Evolutionary conservation across 2,113 vertebrate species (phyloP).

Genomic region (Orthonyx spaldingii): DNA sequence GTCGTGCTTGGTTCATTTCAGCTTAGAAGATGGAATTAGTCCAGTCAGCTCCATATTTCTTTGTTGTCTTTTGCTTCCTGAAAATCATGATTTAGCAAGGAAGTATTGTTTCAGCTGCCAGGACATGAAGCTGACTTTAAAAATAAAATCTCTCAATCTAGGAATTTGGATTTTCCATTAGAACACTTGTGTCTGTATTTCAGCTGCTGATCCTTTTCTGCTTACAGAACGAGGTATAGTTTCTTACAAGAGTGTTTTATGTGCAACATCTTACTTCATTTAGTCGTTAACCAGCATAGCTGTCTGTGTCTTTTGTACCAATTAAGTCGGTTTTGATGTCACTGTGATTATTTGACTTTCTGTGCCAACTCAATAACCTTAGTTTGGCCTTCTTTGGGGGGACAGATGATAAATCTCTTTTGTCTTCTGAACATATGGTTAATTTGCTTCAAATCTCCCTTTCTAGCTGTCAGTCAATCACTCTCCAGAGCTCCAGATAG

Average conservation of each 20-base stretch:
- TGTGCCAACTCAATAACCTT: slow-evolving; percentile 9
- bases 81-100: background rate
- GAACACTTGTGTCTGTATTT: background rate
- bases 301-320: background rate
- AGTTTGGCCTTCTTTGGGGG: background rate
- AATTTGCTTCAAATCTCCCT: background rate
- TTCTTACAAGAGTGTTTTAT: background rate
- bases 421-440: background rate
- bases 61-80: background rate
- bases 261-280: background rate
- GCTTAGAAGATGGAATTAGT: background rate
- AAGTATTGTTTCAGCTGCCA: background rate
- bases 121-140: background rate
- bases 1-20: background rate
- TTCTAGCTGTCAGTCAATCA: background rate
- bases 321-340: background rate
- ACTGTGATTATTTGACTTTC: slow-evolving; percentile 12
- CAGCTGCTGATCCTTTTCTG: background rate
- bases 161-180: background rate
- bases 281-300: background rate
- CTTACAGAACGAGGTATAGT: background rate
- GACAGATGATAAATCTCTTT: slow-evolving; percentile 12
- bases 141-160: background rate
- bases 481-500: background rate
- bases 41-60: background rate